Percentiles rank a stretch among this genome's conserved stretches.
Conservation (phyloP, 2,797 vertebrate genomes). For the Acanthurus leucopareius region DNA sequence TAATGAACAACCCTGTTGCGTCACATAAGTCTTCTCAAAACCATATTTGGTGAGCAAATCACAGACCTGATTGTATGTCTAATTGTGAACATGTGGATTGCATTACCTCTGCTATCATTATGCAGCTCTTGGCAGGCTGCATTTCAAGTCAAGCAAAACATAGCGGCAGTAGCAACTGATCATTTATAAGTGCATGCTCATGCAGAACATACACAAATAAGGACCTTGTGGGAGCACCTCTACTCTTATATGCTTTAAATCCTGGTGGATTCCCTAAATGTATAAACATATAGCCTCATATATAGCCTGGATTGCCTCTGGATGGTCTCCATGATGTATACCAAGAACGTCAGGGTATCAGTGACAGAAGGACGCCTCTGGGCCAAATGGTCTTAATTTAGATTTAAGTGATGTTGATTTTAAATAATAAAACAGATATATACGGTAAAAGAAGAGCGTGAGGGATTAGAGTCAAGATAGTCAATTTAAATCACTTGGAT, state of each 20-base stretch:
- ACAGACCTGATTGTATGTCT: slow-evolving; percentile 51
- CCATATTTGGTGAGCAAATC: slow-evolving; percentile 75
- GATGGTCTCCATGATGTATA: slow-evolving; percentile 14
- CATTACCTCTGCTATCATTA: slow-evolving; percentile 61
- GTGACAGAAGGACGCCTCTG: neutral
- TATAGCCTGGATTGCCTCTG: neutral
- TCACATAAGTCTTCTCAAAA: slow-evolving; percentile 35
- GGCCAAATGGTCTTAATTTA: neutral
- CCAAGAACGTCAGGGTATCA: neutral
- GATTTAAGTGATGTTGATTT: slow-evolving; percentile 22
- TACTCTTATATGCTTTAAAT: neutral
- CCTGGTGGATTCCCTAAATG: neutral
- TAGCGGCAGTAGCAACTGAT: slow-evolving; percentile 12
- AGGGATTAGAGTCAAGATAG: slow-evolving; percentile 25
- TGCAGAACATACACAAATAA: slow-evolving; percentile 26
- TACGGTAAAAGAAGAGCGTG: slow-evolving; percentile 2
- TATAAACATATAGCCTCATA: neutral
- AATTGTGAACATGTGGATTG: slow-evolving; percentile 72
- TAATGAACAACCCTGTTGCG: slow-evolving; percentile 10
- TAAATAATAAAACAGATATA: slow-evolving; percentile 38
- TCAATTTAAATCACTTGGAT: slow-evolving; percentile 45
- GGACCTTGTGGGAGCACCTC: neutral
- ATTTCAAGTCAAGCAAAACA: slow-evolving; percentile 38
- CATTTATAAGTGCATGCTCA: slow-evolving; percentile 23
- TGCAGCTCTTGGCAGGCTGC: slow-evolving; percentile 40